A percentile compares a stretch with the other conserved stretches of the same genome.
These are phyloP conservation scores for Turnix velox DNA, from an alignment of 2,113 vertebrate species.

Conservation along the genomic window DNA sequence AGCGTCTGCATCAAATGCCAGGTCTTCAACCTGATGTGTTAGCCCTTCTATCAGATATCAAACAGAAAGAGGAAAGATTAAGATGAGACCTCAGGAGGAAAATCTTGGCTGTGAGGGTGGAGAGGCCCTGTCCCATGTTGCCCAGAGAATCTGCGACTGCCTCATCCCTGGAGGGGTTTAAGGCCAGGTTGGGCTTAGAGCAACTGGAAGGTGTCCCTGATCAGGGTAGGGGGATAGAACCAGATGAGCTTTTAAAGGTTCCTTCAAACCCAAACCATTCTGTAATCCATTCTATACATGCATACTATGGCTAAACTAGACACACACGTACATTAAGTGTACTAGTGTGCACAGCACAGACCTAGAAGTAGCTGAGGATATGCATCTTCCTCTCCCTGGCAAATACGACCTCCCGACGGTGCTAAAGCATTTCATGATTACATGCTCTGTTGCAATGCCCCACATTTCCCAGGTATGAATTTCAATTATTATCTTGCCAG, in stretches of 20 bases:
- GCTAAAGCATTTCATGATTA: not conserved
- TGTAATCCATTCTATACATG: accelerated
- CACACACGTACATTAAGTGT: accelerated
- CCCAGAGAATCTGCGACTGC: not conserved
- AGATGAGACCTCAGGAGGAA: not conserved
- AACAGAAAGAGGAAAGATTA: not conserved
- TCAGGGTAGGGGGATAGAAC: not conserved
- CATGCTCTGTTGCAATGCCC: not conserved
- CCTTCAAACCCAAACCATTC: not conserved
- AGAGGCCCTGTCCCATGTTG: accelerated
- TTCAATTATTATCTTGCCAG: not conserved
- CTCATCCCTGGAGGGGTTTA: not conserved
- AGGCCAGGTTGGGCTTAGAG: not conserved
- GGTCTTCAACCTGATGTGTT: not conserved
- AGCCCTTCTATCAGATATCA: not conserved
- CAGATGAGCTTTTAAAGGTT: not conserved
- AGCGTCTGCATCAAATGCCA: not conserved
- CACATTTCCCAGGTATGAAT: not conserved
- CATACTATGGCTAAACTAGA: not conserved
- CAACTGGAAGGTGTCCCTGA: not conserved
- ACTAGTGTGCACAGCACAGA: accelerated
- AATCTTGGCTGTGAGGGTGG: not conserved
- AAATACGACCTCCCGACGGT: not conserved
- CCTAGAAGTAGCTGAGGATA: not conserved
- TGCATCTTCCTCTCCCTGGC: not conserved